A percentile compares a stretch with the other conserved stretches of the same genome.
Evolutionary conservation across 2,888 invertebrate species (phyloP).

Genomic region (Tenthredo scrophulariae): DNA sequence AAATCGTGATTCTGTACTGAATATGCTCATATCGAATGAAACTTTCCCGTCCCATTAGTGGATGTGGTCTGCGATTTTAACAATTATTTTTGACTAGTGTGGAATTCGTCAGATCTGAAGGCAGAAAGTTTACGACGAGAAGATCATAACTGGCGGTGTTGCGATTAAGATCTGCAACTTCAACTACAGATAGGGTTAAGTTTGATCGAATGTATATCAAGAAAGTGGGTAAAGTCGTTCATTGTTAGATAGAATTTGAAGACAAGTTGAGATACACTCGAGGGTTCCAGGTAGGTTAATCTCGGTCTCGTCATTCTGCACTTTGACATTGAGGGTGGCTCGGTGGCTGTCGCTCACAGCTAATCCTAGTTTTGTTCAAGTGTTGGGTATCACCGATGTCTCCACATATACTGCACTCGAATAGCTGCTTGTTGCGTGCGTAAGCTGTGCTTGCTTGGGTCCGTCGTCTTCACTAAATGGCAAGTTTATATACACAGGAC

Average conservation of each 20-base stretch:
- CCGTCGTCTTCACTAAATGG: conserved; percentile 1
- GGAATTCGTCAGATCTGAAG: neutral
- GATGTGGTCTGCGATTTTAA: too few relatives aligned
- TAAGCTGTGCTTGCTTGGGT: neutral
- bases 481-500: conserved; percentile 32
- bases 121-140: too few relatives aligned
- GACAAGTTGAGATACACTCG: conserved; percentile 6
- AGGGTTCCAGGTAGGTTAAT: conserved; percentile 5
- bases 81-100: too few relatives aligned
- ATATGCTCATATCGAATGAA: too few relatives aligned
- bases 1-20: neutral
- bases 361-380: conserved; percentile 43
- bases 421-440: conserved; percentile 29
- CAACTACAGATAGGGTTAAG: neutral
- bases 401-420: neutral
- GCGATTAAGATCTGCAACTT: conserved; percentile 5
- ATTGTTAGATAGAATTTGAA: neutral
- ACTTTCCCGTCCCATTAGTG: too few relatives aligned
- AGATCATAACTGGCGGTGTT: neutral
- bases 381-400: neutral
- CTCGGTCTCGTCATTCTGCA: conserved; percentile 43
- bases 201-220: neutral
- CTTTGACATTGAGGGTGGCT: conserved; percentile 16
- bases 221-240: neutral
- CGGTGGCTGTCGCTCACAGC: conserved; percentile 34